Evolutionary conservation across 2,113 vertebrate genomes (phyloP).

Genomic region (Leucopsar rothschildi): DNA sequence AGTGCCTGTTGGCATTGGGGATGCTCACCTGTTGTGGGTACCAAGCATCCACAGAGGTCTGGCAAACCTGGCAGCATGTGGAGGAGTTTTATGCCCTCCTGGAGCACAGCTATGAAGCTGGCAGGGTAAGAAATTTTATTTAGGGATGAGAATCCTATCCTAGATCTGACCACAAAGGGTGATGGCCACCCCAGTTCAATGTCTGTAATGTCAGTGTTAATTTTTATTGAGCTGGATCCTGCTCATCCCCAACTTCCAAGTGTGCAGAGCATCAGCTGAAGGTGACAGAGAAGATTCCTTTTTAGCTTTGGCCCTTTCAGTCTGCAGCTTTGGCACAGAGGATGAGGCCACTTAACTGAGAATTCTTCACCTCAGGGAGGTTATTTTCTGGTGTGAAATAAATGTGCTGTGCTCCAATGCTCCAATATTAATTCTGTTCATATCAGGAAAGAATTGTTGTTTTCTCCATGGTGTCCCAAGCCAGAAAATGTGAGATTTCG

Average conservation of each 20-base stretch:
- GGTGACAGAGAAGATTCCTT: neutral
- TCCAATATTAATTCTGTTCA: neutral
- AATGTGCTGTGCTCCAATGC: neutral
- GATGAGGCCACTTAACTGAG: neutral
- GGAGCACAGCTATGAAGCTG: neutral
- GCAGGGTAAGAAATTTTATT: neutral
- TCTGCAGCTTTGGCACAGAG: neutral
- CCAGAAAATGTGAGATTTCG: accelerated
- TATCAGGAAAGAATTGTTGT: neutral
- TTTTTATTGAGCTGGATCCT: neutral
- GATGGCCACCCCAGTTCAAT: neutral
- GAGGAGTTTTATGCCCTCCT: neutral
- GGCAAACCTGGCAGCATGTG: neutral
- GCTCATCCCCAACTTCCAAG: neutral
- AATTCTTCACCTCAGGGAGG: neutral
- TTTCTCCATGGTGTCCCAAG: neutral
- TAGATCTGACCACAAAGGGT: neutral
- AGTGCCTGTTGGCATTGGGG: neutral
- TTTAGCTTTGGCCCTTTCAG: neutral
- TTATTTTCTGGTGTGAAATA: neutral
- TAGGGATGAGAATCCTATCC: neutral
- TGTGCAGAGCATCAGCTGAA: neutral
- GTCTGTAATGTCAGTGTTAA: accelerated
- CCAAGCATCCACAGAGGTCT: neutral
- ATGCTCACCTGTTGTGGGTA: neutral